Conservation (phyloP, 2,888 invertebrate species). For the Melipona beecheii region DNA sequence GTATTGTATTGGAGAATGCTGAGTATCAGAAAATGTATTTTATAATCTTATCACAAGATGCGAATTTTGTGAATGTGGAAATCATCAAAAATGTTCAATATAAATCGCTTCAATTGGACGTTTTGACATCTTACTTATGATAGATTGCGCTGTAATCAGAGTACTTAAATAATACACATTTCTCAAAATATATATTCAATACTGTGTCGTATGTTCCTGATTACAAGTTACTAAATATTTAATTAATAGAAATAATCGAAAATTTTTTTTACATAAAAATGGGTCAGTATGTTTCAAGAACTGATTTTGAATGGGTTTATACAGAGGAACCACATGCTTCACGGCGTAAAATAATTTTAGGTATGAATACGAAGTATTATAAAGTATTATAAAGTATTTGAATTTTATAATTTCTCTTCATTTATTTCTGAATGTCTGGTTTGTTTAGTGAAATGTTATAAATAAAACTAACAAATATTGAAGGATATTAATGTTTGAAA, state of each 20-base stretch:
- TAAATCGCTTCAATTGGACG: conserved; percentile 3
- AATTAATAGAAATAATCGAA: neutral
- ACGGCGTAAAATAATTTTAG: conserved; percentile 95
- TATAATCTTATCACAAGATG: neutral
- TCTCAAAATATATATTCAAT: conserved; percentile 6
- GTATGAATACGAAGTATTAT: conserved; percentile 84
- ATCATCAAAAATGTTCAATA: neutral
- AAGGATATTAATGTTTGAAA: neutral
- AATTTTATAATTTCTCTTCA: neutral
- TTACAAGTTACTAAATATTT: neutral
- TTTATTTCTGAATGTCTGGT: neutral
- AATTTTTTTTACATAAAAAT: conserved; percentile 85
- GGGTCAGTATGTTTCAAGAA: conserved; percentile 97
- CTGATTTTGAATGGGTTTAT: conserved; percentile 98
- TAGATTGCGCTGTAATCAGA: conserved; percentile 41
- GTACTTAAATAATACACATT: neutral
- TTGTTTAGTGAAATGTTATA: neutral
- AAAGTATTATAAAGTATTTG: no score
- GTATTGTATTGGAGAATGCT: neutral
- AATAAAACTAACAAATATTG: neutral
- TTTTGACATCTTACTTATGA: neutral
- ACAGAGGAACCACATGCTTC: conserved; percentile 99
- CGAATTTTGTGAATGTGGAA: neutral
- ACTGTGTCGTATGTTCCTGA: neutral
- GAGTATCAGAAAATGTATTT: neutral